Evolutionary conservation across 2,113 vertebrate species (phyloP).

Genomic region (Brienomyrus brachyistius): DNA sequence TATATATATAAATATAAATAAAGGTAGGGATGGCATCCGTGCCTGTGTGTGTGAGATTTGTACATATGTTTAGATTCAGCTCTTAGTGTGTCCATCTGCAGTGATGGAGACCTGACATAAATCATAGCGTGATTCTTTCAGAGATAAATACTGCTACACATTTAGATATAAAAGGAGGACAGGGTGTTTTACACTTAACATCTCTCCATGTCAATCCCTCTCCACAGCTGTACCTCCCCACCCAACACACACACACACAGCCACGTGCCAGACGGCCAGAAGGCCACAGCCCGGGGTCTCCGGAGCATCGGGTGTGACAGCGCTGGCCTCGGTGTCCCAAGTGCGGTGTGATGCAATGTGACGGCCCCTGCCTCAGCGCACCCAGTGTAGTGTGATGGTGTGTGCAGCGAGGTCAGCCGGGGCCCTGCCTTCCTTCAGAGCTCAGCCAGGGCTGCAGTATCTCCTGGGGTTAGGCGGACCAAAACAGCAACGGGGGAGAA

Average conservation of each 20-base stretch:
- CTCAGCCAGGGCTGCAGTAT: slow-evolving; percentile 24
- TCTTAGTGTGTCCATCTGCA: not conserved
- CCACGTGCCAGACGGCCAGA: not conserved
- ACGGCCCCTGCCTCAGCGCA: too few relatives aligned
- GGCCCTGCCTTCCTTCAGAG: slow-evolving; percentile 14
- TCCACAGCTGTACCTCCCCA: not conserved
- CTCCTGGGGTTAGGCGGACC: not conserved
- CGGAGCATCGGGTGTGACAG: slow-evolving; percentile 33
- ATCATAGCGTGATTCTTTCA: not conserved
- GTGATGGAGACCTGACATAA: not conserved
- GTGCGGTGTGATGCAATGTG: slow-evolving; percentile 29
- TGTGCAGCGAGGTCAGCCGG: slow-evolving; percentile 41
- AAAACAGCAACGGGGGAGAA: not conserved
- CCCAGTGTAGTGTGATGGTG: slow-evolving; percentile 29
- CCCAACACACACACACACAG: not conserved
- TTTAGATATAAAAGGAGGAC: not conserved
- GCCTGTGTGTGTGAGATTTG: slow-evolving; percentile 22
- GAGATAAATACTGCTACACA: not conserved
- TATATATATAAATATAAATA: slow-evolving; percentile 67
- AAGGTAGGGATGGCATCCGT: slow-evolving; percentile 57
- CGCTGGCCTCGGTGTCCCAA: too few relatives aligned
- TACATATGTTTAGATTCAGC: not conserved
- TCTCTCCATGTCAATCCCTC: not conserved
- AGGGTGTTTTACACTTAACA: not conserved
- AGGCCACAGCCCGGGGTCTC: not conserved